Percentiles rank a stretch among this genome's conserved stretches.
phyloP scores from a whole-genome alignment of 2,113 vertebrate genomes.

The Synchiropus splendidus region DNA sequence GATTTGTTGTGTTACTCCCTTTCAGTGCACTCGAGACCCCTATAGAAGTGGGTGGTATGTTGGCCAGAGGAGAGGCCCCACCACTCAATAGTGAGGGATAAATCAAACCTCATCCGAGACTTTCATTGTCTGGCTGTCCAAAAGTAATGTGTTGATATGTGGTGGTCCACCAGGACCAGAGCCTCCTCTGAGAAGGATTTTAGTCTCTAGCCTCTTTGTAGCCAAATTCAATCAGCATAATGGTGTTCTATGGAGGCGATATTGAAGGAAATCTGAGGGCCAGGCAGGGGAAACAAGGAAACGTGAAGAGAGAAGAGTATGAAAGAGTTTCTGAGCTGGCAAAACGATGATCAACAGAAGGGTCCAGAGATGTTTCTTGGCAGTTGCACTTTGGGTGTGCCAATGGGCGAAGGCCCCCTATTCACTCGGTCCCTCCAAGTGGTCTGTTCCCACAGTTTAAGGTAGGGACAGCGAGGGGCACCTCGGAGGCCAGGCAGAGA shows the following conservation, averaged over 20 bases:
- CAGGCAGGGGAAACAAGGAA: background rate
- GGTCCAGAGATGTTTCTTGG: slow-evolving; percentile 39
- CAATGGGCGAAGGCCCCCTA: slow-evolving; percentile 43
- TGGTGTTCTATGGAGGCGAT: no score
- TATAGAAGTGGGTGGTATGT: slow-evolving; percentile 15
- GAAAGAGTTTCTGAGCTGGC: no score
- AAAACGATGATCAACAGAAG: slow-evolving; percentile 16
- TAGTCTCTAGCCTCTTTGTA: slow-evolving; percentile 4
- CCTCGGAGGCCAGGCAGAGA: slow-evolving; percentile 14
- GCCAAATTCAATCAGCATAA: no score
- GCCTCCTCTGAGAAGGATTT: slow-evolving; percentile 11
- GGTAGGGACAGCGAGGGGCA: slow-evolving; percentile 34
- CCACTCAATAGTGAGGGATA: slow-evolving; percentile 31
- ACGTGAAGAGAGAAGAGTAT: background rate
- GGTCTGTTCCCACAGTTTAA: slow-evolving; percentile 59
- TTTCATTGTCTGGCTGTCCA: slow-evolving; percentile 15
- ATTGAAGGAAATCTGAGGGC: background rate
- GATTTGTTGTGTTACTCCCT: slow-evolving; percentile 1
- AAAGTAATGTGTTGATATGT: slow-evolving; percentile 5
- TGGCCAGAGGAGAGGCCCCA: slow-evolving; percentile 15
- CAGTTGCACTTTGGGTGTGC: slow-evolving; percentile 30
- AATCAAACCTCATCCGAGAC: slow-evolving; percentile 34
- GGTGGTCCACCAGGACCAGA: slow-evolving; percentile 16
- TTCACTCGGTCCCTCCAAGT: slow-evolving; percentile 48
- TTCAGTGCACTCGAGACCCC: slow-evolving; percentile 11